Percentiles rank a stretch among this genome's conserved stretches.
phyloP scores from a whole-genome alignment of 1,140 invertebrate genomes.

The Drosophila pseudoobscura region DNA sequence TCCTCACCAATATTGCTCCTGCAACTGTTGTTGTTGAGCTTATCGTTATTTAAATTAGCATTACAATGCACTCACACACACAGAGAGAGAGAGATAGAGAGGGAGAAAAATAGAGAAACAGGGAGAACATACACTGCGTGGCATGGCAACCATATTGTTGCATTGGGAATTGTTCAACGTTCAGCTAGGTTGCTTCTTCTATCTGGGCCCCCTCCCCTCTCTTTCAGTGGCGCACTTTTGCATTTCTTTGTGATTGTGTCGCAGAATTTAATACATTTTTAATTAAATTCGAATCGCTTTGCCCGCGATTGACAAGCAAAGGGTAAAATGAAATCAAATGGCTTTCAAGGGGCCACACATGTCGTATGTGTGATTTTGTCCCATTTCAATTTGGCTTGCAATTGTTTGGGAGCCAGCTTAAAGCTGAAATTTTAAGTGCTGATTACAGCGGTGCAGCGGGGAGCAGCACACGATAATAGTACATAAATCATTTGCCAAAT shows the following conservation, averaged over 20 bases:
- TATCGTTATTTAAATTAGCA: constrained; percentile 80
- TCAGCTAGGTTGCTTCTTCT: constrained; percentile 44
- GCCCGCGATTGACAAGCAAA: constrained; percentile 43
- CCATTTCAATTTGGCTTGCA: no score
- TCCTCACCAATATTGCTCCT: no score
- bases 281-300: constrained; percentile 50
- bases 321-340: constrained; percentile 12
- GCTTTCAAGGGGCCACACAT: no score
- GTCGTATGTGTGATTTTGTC: no score
- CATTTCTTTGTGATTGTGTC: constrained; percentile 15
- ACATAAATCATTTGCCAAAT: no score
- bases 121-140: neutral
- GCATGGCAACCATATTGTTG: constrained; percentile 64
- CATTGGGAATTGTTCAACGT: constrained; percentile 38
- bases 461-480: neutral
- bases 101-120: no score
- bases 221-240: neutral
- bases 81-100: neutral
- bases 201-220: neutral
- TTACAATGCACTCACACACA: constrained; percentile 67
- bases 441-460: no score
- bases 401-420: no score
- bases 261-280: constrained; percentile 65
- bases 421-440: no score
- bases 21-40: constrained; percentile 55